Evolutionary conservation across 2,888 invertebrate genomes (phyloP).

Genomic region (Drosophila demipolita): DNA sequence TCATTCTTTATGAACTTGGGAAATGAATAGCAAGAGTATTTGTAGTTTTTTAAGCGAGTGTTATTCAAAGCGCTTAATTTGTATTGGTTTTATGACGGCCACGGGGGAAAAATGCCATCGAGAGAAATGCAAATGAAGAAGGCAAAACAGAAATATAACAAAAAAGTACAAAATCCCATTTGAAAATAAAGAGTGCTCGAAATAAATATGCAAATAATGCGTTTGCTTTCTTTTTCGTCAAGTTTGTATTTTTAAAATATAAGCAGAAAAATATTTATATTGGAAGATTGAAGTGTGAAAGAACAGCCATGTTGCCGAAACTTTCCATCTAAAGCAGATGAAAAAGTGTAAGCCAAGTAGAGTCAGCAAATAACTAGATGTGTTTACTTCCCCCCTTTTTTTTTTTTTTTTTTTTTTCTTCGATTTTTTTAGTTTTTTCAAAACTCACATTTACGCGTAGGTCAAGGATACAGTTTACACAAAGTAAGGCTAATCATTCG

Average conservation of each 20-base stretch:
- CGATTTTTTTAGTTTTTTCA: background rate
- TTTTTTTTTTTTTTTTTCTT: background rate
- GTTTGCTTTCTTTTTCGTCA: constrained; percentile 16
- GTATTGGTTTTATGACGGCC: constrained; percentile 31
- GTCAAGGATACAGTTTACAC: background rate
- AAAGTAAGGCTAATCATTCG: background rate
- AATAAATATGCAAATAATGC: constrained; percentile 76
- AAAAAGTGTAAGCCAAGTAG: constrained; percentile 16
- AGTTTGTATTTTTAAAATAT: constrained; percentile 29
- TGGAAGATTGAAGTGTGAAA: constrained; percentile 22
- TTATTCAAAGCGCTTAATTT: constrained; percentile 37
- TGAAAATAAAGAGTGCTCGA: constrained; percentile 48
- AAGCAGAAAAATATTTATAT: constrained; percentile 58
- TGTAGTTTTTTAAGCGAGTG: constrained; percentile 53
- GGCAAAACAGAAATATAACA: constrained; percentile 35
- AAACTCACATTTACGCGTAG: background rate
- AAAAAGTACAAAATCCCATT: constrained; percentile 61
- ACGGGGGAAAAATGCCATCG: constrained; percentile 21
- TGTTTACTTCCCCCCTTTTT: constrained; percentile 33
- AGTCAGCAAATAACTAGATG: constrained; percentile 41
- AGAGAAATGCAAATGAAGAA: constrained; percentile 37
- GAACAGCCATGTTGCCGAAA: constrained; percentile 39
- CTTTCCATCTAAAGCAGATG: constrained; percentile 16
- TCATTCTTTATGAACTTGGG: constrained; percentile 3
- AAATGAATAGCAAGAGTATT: constrained; percentile 29